These are phyloP conservation scores for Enteromius argenteus DNA, from an alignment of 2,797 vertebrate species.

Conservation along the genomic window DNA sequence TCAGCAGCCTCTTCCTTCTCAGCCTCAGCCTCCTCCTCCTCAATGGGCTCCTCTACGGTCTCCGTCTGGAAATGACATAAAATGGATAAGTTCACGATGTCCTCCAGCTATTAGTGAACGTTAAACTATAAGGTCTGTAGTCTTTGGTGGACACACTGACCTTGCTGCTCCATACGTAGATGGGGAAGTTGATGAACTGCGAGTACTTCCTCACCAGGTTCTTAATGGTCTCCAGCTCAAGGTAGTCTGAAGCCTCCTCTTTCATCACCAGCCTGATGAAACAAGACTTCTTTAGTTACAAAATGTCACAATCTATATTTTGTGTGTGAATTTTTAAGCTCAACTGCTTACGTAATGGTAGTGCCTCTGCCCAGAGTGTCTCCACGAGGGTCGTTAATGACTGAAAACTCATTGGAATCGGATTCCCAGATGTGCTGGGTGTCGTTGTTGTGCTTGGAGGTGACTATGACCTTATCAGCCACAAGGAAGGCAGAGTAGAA, in stretches of 20 bases:
- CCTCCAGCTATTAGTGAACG: not conserved
- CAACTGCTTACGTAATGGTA: conserved; percentile 89
- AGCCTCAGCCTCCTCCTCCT: conserved; percentile 92
- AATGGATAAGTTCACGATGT: not conserved
- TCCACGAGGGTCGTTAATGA: conserved; percentile 93
- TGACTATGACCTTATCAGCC: conserved; percentile 96
- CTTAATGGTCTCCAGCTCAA: conserved; percentile 97
- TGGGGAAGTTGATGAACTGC: conserved; percentile 99
- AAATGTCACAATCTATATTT: not conserved
- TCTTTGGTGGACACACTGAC: conserved; percentile 70
- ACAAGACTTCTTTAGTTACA: not conserved
- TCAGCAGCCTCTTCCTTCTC: conserved; percentile 91
- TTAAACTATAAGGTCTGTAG: not conserved
- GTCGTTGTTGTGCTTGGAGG: conserved; percentile 96
- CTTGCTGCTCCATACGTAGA: conserved; percentile 99
- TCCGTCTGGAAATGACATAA: conserved; percentile 84
- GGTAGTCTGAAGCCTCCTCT: conserved; percentile 96
- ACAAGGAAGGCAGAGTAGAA: conserved; percentile 99
- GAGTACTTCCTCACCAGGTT: conserved; percentile 97
- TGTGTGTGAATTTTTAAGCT: not conserved
- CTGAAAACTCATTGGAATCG: conserved; percentile 94
- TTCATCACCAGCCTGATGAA: conserved; percentile 90
- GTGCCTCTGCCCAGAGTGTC: conserved; percentile 93
- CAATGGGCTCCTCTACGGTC: conserved; percentile 93
- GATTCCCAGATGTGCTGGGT: conserved; percentile 99